Base-by-base conservation (phyloP, 2,113 vertebrate genomes). In the Mastomys coucha region DNA sequence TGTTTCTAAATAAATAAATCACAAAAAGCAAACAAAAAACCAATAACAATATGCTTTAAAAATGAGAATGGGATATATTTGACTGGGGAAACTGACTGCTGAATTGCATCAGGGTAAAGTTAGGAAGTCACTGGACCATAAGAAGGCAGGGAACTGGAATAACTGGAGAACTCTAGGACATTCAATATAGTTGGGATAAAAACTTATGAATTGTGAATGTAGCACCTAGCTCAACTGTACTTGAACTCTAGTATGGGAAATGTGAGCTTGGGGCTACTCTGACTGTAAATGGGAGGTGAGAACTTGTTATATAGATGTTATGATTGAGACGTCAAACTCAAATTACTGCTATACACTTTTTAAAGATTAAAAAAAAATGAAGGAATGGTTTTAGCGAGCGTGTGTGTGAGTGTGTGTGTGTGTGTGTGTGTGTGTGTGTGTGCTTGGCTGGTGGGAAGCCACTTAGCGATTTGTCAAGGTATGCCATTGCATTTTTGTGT, bases 291-390 rank as follows among this genome's bases (percentile, higher is more conserved):
- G 63, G 39, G 94, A 91, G 10, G 69, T 60, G 65, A 92, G 31
- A 63, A 26, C 9, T 91, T 90, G 69, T 4, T 65, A 51, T 77
- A 65, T 82, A 42, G 65, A 77, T 33, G 60, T 82, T 72, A 78
- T 60, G 88, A 77, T 69, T 80, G 19, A 69, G 45, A 13, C 26
- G 10, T 67, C 22, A 36, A 93, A 92, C 24, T 60, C 26, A 96
- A 75, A 75, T 75, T 45, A 70, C 1, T 3, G 91, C 17, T 95
- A 2, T 65, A 77, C 26, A 42, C 63, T 85, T 81, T 51, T 58
- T 78, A n/a, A 75, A 81, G 17, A 84, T 51, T 53, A 72, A 96
- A 94, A 72, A 96, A 94, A 76, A 33, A 93, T 39, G 67, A 81
- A 93, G 14, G n/a, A 45, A 85, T 39, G 67, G 67, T 96, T 19